Percentiles rank a stretch among this genome's conserved stretches.
Evolutionary conservation across 2,888 invertebrate genomes (phyloP).

Genomic region (Erannis defoliaria): DNA sequence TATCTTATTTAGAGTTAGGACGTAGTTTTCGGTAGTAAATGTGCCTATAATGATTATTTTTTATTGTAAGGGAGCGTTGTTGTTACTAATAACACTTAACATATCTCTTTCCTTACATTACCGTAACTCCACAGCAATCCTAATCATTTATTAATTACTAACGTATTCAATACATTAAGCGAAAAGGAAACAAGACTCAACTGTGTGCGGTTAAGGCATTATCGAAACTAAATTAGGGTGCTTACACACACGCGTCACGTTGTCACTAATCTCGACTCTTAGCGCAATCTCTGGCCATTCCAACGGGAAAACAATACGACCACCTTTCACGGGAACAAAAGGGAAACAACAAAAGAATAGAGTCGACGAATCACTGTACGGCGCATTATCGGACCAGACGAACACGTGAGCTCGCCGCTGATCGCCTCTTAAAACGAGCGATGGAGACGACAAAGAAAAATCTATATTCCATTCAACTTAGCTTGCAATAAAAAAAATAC

Average conservation of each 20-base stretch:
- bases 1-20: neutral
- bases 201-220: conserved; percentile 59
- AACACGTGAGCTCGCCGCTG: conserved; percentile 68
- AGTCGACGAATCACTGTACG: conserved; percentile 75
- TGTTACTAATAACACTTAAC: conserved; percentile 21
- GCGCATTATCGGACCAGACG: conserved; percentile 69
- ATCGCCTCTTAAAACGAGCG: conserved; percentile 67
- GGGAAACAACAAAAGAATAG: conserved; percentile 81
- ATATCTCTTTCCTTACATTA: conserved; percentile 22
- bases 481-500: conserved; percentile 38
- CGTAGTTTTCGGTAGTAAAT: neutral
- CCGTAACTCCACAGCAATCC: conserved; percentile 28
- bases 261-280: conserved; percentile 82
- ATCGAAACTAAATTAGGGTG: conserved; percentile 70
- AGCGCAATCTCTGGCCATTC: conserved; percentile 79
- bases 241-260: conserved; percentile 78
- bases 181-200: conserved; percentile 47
- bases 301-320: conserved; percentile 80
- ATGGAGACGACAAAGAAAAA: conserved; percentile 57
- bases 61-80: conserved; percentile 17
- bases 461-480: conserved; percentile 38
- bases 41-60: conserved; percentile 8
- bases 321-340: conserved; percentile 79
- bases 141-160: conserved; percentile 43
- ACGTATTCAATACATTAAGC: conserved; percentile 41